Base-by-base conservation (phyloP, 92 coral and sea anemone genomes). In the Virgularia gustaviana region DNA sequence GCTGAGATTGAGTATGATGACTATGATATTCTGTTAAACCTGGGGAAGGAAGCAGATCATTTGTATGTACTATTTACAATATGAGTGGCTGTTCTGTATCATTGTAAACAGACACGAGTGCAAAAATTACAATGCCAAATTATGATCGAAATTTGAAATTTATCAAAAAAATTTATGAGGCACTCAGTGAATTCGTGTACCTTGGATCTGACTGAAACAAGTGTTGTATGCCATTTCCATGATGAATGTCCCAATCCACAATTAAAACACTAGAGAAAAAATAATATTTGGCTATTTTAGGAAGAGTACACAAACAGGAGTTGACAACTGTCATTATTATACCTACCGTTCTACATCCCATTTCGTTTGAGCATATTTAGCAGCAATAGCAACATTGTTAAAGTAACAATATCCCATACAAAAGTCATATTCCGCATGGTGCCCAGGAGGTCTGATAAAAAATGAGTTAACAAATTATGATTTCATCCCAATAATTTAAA, bases 211-310 rank as follows among this genome's bases (percentile, higher is more conserved):
- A 86, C 44, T 91, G 89, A 70, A 91, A 91, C 64, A 89, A 77
- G 49, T 85, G 95, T 10, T 91, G 97, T 15, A 90, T 91, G 19
- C 97, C 97, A 62, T 92, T 92, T 7, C 97, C 97, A 71, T 92
- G 97, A 63, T 92, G 97, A 74, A 92, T 84, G 42, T 92, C 97
- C 97, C 97, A 92, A 78, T 92, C 97, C n/a, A 92, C 97, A 71
- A 92, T 92, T 25, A 92, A 68, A 20, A 92, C 81, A 71, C 97
- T 92, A 61, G 27, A 1, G 27, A 60, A 9, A 39, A 9, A 42
- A 19, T 6, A 49, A 28, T 13, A 38, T 11, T 24, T 2, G 29
- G 16, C 1, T 36, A 41, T 25, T n/a, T 22, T 6, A 18, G 16
- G 2, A 16, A 12, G 62, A 25, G 5, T 7, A 39, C 15, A 7